Evolutionary conservation across 1,140 invertebrate genomes (phyloP), one percentile per base, ranked within the genome.

Genomic region (Zaprionus nigranus): DNA sequence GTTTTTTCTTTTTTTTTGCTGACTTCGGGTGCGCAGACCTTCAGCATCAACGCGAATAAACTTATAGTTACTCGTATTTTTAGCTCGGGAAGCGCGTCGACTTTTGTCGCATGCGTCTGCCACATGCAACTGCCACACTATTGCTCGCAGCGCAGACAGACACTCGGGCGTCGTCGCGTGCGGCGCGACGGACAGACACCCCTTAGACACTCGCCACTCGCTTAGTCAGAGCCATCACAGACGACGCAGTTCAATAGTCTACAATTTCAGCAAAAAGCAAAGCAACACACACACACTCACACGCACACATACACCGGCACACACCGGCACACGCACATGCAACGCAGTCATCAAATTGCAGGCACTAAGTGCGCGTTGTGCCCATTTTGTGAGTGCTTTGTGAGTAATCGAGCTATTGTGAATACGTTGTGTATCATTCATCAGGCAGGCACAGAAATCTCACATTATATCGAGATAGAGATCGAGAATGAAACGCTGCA

Each of bases 171-270:
- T 84, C 82, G 82, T 84, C 75, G 57, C 68, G 59, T 46, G 28
- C 43, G 66, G 53, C 61, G 36, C 64, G 69, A 64, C 69, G 43
- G 60, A 63, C 34, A 38, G 71, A 66, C 75, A 78, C 60, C 61
- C 62, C 46, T 51, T 57, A 26, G 70, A 69, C 30, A 34, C 30
- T 34, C 30, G 30, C 30, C 9, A 34, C 68, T 66, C 61, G 74
- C 84, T 84, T 81, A 78, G 83, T 87, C 83, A 86, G 40, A 17
- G 78, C 30, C 54, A 73, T 62, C 56, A 67, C 58, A 72, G 40
- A 17, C 60, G 40, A 17, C 60, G 66, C 34, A 87, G 84, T 88
- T 88, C 85, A 88, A 88, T 81, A 90, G 85, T 88, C 84, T 88
- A 90, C 69, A 81, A 84, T 87, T 87, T 87, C 84, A 69, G 60